phyloP scores from a whole-genome alignment of 30 jellyfish, hydroid and myxozoan species.

The Pelagia noctiluca region DNA sequence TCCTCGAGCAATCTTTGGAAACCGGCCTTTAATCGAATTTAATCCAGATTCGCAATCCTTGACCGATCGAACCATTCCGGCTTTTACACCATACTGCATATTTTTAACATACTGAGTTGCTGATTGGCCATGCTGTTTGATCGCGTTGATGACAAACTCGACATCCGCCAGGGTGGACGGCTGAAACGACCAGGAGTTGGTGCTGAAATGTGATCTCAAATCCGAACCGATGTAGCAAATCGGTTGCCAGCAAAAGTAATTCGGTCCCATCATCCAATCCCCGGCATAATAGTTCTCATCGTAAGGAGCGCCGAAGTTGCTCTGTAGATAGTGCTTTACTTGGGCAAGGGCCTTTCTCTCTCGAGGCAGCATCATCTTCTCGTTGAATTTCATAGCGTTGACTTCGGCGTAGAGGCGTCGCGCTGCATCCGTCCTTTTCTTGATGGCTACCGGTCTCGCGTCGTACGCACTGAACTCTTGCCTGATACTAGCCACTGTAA shows the following conservation, averaged over 20 bases:
- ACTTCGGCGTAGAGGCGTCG: conserved; percentile 54
- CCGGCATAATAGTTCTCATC: conserved; percentile 95
- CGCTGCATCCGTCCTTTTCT: conserved; percentile 81
- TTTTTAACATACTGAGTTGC: conserved; percentile 70
- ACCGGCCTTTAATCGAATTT: conserved; percentile 69
- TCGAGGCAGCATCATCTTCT: conserved; percentile 56
- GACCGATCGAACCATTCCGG: conserved; percentile 96
- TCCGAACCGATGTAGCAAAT: conserved; percentile 77
- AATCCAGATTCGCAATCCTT: conserved; percentile 88
- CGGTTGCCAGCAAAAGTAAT: conserved; percentile 96
- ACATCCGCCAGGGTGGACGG: conserved; percentile 73
- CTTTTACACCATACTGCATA: conserved; percentile 84
- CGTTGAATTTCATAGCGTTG: conserved; percentile 41
- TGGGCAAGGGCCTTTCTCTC: conserved; percentile 93
- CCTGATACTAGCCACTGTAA: conserved; percentile 39
- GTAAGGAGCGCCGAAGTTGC: conserved; percentile 90
- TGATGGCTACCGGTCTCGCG: conserved; percentile 75
- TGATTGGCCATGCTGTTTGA: conserved; percentile 58
- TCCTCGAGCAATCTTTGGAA: conserved; percentile 65
- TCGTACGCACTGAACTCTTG: conserved; percentile 85
- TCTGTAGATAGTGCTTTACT: conserved; percentile 81
- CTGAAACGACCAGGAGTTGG: conserved; percentile 24
- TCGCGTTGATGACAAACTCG: conserved; percentile 64
- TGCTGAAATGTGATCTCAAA: conserved; percentile 63
- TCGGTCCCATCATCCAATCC: conserved; percentile 99